phyloP scores from a whole-genome alignment of 2,113 vertebrate genomes.

The Campylomormyrus tamandua region DNA sequence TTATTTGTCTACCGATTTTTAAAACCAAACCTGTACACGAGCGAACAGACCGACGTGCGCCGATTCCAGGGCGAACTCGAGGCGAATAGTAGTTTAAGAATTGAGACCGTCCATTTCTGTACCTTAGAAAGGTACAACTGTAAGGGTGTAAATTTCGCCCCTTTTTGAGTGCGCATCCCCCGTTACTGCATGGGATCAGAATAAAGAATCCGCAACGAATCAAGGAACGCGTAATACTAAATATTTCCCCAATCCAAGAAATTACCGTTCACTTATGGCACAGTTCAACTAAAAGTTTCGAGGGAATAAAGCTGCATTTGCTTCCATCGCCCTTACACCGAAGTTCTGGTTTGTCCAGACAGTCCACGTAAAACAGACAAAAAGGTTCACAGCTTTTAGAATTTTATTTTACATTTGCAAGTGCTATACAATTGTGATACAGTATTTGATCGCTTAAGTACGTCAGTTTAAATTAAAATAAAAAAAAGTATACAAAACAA shows the following conservation, averaged over 20 bases:
- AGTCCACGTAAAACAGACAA: background rate
- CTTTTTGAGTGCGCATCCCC: background rate
- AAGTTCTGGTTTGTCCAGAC: background rate
- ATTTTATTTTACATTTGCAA: slow-evolving; percentile 59
- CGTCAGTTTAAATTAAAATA: slow-evolving; percentile 26
- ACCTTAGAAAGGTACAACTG: no score
- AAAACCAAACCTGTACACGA: background rate
- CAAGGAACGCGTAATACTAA: background rate
- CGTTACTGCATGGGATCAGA: background rate
- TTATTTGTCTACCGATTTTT: background rate
- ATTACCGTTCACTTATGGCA: background rate
- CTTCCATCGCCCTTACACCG: background rate
- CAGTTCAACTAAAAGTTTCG: background rate
- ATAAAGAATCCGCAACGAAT: background rate
- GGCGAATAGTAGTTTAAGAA: background rate
- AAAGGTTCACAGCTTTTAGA: slow-evolving; percentile 21
- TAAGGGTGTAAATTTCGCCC: no score
- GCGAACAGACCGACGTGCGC: background rate
- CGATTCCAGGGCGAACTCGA: background rate
- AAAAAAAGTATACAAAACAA: slow-evolving; percentile 41
- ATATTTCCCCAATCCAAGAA: background rate
- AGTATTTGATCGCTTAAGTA: slow-evolving; percentile 21
- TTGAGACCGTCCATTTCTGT: no score
- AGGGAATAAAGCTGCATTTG: background rate
- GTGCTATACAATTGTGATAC: slow-evolving; percentile 60